These are phyloP conservation scores for Dallia pectoralis DNA, from an alignment of 2,797 vertebrate species.

Conservation along the genomic window DNA sequence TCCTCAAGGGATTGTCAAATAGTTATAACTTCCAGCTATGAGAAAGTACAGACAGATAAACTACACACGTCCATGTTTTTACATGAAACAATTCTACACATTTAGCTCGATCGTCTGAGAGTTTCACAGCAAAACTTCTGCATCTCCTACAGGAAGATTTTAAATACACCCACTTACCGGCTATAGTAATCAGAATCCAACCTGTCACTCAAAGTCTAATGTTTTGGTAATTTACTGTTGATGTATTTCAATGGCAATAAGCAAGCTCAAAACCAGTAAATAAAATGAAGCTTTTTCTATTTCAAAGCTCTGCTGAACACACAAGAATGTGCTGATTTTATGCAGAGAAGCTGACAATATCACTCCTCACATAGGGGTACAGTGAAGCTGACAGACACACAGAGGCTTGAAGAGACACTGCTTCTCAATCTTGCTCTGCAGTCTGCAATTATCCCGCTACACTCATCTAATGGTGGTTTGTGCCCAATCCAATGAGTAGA, in stretches of 20 bases:
- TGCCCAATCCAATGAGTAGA: constrained; percentile 22
- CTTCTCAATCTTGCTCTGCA: neutral
- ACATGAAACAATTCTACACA: no score
- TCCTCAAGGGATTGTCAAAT: no score
- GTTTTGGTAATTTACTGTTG: constrained; percentile 24
- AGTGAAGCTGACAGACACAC: neutral
- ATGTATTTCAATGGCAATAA: constrained; percentile 31
- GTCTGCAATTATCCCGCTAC: neutral
- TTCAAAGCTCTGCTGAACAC: constrained; percentile 19
- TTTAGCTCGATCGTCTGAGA: no score
- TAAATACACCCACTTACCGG: neutral
- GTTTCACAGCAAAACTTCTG: no score
- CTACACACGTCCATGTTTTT: no score
- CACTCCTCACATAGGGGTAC: neutral
- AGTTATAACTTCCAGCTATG: no score
- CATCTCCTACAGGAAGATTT: no score
- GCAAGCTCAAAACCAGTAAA: constrained; percentile 29
- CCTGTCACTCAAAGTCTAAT: neutral
- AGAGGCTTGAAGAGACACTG: neutral
- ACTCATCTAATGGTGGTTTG: constrained; percentile 7
- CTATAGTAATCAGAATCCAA: neutral
- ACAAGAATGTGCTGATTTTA: neutral
- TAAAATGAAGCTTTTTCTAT: constrained; percentile 9
- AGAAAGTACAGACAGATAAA: no score
- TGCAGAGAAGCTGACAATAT: constrained; percentile 5